These are phyloP conservation scores for Vulpes lagopus DNA, from an alignment of 2,113 vertebrate species.

Conservation along the genomic window DNA sequence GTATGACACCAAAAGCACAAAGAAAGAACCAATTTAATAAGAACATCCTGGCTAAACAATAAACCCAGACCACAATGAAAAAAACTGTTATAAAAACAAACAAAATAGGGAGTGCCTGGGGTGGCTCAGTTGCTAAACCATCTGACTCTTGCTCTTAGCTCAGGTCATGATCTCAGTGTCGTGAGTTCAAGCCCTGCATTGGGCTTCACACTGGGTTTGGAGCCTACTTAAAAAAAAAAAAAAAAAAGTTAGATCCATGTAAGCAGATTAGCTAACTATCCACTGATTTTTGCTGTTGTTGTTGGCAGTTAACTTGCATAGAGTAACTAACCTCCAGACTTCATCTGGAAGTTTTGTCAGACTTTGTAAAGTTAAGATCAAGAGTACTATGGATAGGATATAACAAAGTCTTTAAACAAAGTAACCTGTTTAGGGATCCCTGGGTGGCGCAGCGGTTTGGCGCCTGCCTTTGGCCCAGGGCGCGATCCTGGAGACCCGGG, in stretches of 20 bases:
- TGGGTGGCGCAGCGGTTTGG: too few species aligned
- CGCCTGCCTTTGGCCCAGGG: too few species aligned
- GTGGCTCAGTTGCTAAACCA: too few species aligned
- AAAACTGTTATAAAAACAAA: conserved; percentile 53
- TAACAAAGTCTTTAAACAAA: conserved; percentile 23
- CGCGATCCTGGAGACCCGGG: too few species aligned
- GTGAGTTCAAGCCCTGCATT: too few species aligned
- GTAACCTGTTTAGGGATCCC: conserved; percentile 70
- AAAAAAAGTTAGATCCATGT: conserved; percentile 35
- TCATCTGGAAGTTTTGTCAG: conserved; percentile 63
- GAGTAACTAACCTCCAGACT: conserved; percentile 73
- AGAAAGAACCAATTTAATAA: neutral
- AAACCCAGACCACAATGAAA: neutral
- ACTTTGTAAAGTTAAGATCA: conserved; percentile 53
- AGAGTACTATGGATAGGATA: conserved; percentile 59
- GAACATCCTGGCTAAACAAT: neutral
- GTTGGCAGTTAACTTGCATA: conserved; percentile 70
- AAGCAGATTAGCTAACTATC: conserved; percentile 66
- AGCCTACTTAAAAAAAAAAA: too few species aligned
- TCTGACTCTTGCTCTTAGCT: too few species aligned
- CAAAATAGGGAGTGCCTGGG: conserved; percentile 11
- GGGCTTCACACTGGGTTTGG: too few species aligned
- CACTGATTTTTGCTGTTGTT: conserved; percentile 72
- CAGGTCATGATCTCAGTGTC: too few species aligned
- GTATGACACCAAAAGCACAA: neutral